Conservation (phyloP, 2,797 vertebrate species). For the Merluccius polli region DNA sequence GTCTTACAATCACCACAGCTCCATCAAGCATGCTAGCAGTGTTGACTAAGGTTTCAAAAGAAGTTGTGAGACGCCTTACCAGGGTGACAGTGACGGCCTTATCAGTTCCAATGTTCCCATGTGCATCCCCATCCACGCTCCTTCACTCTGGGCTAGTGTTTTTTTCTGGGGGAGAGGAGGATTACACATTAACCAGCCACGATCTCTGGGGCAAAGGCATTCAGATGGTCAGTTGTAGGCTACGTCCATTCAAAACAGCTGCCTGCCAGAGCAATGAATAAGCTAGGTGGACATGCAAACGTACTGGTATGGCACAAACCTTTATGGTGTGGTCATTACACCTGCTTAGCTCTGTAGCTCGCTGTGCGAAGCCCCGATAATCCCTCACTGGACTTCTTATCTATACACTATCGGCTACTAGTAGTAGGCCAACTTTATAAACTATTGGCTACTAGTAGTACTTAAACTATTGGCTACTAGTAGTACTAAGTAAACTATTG, state of each 20-base stretch:
- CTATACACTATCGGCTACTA: not conserved
- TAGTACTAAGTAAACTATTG: too few relatives aligned
- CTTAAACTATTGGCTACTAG: too few relatives aligned
- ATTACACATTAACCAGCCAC: slow-evolving; percentile 71
- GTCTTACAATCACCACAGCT: not conserved
- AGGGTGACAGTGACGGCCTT: slow-evolving; percentile 28
- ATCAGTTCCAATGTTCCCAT: slow-evolving; percentile 67
- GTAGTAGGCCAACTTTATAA: not conserved
- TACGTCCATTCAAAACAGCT: not conserved
- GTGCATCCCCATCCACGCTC: slow-evolving; percentile 44
- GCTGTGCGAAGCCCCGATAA: too few relatives aligned
- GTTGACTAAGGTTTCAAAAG: too few relatives aligned
- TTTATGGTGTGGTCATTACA: too few relatives aligned
- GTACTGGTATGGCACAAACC: too few relatives aligned
- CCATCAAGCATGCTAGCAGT: not conserved
- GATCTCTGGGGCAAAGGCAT: slow-evolving; percentile 4
- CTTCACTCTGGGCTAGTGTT: slow-evolving; percentile 1
- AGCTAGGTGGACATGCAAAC: not conserved
- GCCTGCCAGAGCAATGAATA: not conserved
- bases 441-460: too few relatives aligned
- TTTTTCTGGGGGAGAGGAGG: slow-evolving; percentile 8
- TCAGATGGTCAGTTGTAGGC: not conserved
- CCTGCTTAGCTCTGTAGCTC: too few relatives aligned
- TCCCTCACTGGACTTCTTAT: too few relatives aligned
- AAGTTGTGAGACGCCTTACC: too few relatives aligned